Evolutionary conservation across 2,113 vertebrate genomes (phyloP), one percentile per base, ranked within the genome.

Genomic region (Alethe castanea): DNA sequence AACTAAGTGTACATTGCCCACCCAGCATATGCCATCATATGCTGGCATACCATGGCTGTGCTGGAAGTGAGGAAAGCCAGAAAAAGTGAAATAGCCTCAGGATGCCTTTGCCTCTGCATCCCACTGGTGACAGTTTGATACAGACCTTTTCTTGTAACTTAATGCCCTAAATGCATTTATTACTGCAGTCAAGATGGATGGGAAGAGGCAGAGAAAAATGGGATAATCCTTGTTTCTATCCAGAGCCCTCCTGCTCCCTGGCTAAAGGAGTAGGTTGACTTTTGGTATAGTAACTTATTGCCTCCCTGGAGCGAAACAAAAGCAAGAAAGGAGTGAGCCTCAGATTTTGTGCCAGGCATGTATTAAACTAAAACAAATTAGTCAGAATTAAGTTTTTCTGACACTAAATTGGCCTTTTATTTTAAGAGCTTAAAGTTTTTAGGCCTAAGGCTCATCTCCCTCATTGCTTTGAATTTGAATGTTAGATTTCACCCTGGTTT

Each of bases 361-460:
- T 22, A 67, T 62, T 56, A 78, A 82, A 70, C 19, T 17, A 67
- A 88, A 96, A 81, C 69, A 93, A 95, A 94, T 93, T 71, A 81
- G 35, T 78, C 47, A 86, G 44, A 95, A 71, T 74, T 71, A 62
- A 12, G 2, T 61, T 91, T 80, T 78, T 78, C 38, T 95, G 59
- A 26, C 28, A 81, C 10, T 66, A 94, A 86, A 88, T 92, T 81
- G 88, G 88, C 48, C 71, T 94, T 94, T 83, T 93, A 77, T 82
- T 95, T 90, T 66, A 88, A 83, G 52, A 73, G 19, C 25, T 86
- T 86, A 73, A 56, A 8, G 50, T 64, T 94, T 81, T 79, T 40
- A 95, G 60, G 40, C 53, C 64, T 86, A 54, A 77, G 50, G 56
- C 38, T 90, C 14, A 33, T 81, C 79, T 86, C 14, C 18, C n/a